Evolutionary conservation across 2,113 vertebrate genomes (phyloP).

Genomic region (Eurystomus gularis): DNA sequence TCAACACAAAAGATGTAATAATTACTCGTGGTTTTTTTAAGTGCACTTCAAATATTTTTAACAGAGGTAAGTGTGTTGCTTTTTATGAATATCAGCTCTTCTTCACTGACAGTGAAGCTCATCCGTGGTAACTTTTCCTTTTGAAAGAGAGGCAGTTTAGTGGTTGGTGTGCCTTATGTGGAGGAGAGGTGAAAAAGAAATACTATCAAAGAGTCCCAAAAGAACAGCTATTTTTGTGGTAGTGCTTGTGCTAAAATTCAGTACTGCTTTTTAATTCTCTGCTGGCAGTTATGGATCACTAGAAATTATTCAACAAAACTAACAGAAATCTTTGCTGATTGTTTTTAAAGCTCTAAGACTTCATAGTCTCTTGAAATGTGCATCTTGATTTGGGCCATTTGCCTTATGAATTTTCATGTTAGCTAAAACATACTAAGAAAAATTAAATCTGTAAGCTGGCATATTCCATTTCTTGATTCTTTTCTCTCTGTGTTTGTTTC

Average conservation of each 20-base stretch:
- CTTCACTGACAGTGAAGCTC: neutral
- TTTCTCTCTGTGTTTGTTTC: neutral
- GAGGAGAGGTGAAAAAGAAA: conserved; percentile 1
- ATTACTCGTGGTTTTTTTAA: neutral
- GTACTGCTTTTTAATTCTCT: conserved; percentile 12
- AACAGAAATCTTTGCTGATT: conserved; percentile 9
- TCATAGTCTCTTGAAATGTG: neutral
- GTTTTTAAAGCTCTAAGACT: conserved; percentile 1
- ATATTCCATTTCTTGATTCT: neutral
- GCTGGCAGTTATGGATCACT: conserved; percentile 1
- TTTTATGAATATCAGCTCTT: neutral
- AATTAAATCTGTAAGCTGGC: neutral
- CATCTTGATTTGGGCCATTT: neutral
- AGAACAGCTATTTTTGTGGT: neutral
- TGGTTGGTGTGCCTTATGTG: neutral
- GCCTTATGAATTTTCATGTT: neutral
- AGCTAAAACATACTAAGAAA: neutral
- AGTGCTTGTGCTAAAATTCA: neutral
- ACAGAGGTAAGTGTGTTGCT: neutral
- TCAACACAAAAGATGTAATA: neutral
- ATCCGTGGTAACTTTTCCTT: neutral
- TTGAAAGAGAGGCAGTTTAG: neutral
- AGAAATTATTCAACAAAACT: neutral
- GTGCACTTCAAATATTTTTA: neutral
- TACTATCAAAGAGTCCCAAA: neutral